Conservation (phyloP, 2,888 invertebrate species). For the Baronia brevicornis region DNA sequence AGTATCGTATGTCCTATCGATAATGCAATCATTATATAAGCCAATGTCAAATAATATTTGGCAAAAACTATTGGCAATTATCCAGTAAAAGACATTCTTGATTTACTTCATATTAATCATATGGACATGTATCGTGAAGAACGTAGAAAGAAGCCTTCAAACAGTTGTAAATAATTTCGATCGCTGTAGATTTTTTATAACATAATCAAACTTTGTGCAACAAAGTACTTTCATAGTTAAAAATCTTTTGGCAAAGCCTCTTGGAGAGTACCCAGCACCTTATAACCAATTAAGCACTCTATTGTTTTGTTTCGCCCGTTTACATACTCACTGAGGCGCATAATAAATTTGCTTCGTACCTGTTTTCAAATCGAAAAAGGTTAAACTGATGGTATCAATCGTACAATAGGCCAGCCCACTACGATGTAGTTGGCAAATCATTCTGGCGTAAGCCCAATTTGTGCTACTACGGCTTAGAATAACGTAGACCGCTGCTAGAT, state of each 20-base stretch:
- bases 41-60: constrained; percentile 53
- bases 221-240: constrained; percentile 34
- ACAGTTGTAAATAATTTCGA: no score
- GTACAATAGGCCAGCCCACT: constrained; percentile 43
- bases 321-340: constrained; percentile 17
- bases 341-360: constrained; percentile 10
- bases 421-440: constrained; percentile 49
- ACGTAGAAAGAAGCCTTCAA: no score
- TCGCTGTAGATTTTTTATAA: no score
- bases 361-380: constrained; percentile 28
- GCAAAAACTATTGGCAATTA: constrained; percentile 52
- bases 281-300: constrained; percentile 33
- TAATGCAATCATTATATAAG: constrained; percentile 36
- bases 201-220: no score
- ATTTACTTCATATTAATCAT: constrained; percentile 33
- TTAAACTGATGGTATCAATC: constrained; percentile 38
- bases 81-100: constrained; percentile 42
- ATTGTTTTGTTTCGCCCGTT: constrained; percentile 26
- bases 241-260: constrained; percentile 37
- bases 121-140: not conserved
- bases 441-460: constrained; percentile 56
- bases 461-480: constrained; percentile 38
- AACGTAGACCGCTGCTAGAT: constrained; percentile 29
- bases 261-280: constrained; percentile 35
- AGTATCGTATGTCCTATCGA: constrained; percentile 28